phyloP scores from a whole-genome alignment of 2,888 invertebrate genomes.

The Meliscaeva auricollis region DNA sequence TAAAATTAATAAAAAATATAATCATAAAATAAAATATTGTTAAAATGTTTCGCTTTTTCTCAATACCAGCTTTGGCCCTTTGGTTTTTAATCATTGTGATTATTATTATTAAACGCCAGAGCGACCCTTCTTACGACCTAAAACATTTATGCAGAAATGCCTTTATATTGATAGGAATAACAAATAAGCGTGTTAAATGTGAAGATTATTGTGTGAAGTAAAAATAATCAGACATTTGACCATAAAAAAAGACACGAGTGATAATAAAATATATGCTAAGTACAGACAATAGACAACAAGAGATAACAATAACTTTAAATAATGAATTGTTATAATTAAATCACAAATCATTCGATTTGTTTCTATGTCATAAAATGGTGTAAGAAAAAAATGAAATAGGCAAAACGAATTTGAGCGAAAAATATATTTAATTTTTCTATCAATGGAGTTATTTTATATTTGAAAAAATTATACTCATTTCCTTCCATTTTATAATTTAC shows the following conservation, averaged over 20 bases:
- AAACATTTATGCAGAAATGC: constrained; percentile 65
- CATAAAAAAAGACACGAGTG: constrained; percentile 11
- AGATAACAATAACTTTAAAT: background rate
- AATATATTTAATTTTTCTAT: too few species aligned
- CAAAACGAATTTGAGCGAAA: too few species aligned
- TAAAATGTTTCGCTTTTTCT: background rate
- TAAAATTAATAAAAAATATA: constrained; percentile 40
- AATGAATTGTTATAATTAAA: background rate
- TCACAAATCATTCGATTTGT: too few species aligned
- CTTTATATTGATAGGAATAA: constrained; percentile 52
- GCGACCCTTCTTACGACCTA: constrained; percentile 80
- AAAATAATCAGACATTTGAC: constrained; percentile 51
- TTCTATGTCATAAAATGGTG: too few species aligned
- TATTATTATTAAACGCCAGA: constrained; percentile 81
- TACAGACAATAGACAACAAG: background rate
- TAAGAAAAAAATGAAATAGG: too few species aligned
- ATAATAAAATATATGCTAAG: constrained; percentile 39
- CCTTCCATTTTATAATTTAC: too few species aligned
- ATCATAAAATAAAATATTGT: constrained; percentile 45
- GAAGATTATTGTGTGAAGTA: constrained; percentile 57
- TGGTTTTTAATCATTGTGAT: constrained; percentile 77
- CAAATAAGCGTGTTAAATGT: constrained; percentile 66
- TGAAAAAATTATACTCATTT: too few species aligned
- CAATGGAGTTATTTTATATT: too few species aligned
- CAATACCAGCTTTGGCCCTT: background rate